phyloP scores from a whole-genome alignment of 2,797 vertebrate genomes.

The Numenius phaeopus region DNA sequence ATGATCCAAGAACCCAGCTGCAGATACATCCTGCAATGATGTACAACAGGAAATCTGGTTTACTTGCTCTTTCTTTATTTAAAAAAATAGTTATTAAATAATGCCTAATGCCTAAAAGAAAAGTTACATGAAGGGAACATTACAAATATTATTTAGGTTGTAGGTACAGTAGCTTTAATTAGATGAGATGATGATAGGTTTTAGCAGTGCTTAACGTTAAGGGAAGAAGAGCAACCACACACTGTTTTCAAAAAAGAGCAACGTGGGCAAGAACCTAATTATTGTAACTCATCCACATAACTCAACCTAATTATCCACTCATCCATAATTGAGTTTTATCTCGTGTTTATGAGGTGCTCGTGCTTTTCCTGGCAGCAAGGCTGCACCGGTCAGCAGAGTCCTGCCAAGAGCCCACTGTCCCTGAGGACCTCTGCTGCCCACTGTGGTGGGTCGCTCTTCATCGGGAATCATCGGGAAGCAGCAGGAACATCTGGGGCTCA shows the following conservation, averaged over 20 bases:
- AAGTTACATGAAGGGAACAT: not conserved
- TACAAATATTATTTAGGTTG: not conserved
- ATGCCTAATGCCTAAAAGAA: not conserved
- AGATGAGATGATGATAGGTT: not conserved
- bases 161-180: not conserved
- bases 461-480: accelerated
- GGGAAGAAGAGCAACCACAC: not conserved
- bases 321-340: not conserved
- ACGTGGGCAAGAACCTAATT: not conserved
- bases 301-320: slow-evolving; percentile 23
- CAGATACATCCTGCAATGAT: not conserved
- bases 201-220: not conserved
- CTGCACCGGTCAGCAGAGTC: not conserved
- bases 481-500: not conserved
- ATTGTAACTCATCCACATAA: not conserved
- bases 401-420: not conserved
- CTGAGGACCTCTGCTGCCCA: not conserved
- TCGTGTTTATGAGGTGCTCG: not conserved
- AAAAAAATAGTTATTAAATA: not conserved
- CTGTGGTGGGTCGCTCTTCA: too few species aligned
- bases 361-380: not conserved
- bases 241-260: not conserved
- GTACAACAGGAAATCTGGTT: not conserved
- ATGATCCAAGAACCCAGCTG: not conserved
- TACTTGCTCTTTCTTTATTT: not conserved